These are phyloP conservation scores for Acropora yongei DNA, from an alignment of 64 coral and sea anemone species.

Conservation along the genomic window DNA sequence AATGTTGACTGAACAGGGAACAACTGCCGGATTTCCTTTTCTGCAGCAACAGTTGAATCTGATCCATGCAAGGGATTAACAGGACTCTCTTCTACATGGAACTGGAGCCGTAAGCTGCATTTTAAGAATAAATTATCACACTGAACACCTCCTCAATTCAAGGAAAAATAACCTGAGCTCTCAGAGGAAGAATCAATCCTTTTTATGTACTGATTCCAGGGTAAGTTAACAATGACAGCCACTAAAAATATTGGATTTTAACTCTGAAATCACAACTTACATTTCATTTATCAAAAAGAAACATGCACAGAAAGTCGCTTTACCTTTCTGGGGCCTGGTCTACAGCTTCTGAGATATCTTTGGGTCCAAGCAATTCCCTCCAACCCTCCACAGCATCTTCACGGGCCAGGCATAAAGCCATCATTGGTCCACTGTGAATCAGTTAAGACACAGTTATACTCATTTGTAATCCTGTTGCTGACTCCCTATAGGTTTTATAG, in stretches of 20 bases:
- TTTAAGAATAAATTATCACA: no score
- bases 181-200: no score
- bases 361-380: slow-evolving; percentile 95
- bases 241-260: no score
- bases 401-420: slow-evolving; percentile 91
- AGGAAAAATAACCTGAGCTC: no score
- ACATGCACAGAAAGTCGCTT: background rate
- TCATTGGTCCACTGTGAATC: slow-evolving; percentile 89
- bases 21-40: slow-evolving; percentile 90
- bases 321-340: slow-evolving; percentile 90
- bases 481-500: no score
- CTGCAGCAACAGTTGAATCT: slow-evolving; percentile 70
- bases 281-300: background rate
- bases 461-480: no score
- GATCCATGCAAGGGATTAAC: slow-evolving; percentile 98
- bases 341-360: slow-evolving; percentile 74
- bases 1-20: slow-evolving; percentile 94
- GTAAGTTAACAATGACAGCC: no score
- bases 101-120: slow-evolving; percentile 84
- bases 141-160: no score
- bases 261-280: no score
- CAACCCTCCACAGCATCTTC: slow-evolving; percentile 99
- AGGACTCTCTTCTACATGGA: slow-evolving; percentile 94
- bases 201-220: no score
- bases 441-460: no score